Conservation (phyloP, 2,888 invertebrate genomes). For the Hedya salicella region DNA sequence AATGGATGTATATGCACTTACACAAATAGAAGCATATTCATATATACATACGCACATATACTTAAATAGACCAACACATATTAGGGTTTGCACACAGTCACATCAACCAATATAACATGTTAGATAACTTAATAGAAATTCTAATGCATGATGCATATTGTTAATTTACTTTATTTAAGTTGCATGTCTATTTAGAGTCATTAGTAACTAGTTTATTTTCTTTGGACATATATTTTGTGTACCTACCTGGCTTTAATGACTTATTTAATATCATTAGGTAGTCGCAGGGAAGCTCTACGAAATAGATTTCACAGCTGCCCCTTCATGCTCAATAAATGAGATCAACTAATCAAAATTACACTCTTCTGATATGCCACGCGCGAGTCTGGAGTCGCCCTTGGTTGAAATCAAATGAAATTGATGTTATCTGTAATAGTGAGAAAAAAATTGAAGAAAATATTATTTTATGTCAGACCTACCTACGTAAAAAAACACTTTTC, state of each 20-base stretch:
- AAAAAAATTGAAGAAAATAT: not conserved
- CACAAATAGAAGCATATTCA: not conserved
- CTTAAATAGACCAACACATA: no score
- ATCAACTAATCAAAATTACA: constrained; percentile 45
- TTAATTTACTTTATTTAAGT: no score
- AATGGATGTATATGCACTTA: not conserved
- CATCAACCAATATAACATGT: no score
- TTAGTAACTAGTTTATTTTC: no score
- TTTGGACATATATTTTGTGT: not conserved
- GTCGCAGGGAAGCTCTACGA: constrained; percentile 59
- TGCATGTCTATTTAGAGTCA: no score
- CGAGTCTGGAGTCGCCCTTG: constrained; percentile 83
- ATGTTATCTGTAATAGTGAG: constrained; percentile 63
- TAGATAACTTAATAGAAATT: not conserved
- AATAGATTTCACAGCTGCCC: constrained; percentile 60
- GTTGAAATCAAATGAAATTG: constrained; percentile 67
- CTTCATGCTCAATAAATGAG: constrained; percentile 49
- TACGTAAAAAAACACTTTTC: no score
- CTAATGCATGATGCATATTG: not conserved
- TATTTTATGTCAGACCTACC: no score
- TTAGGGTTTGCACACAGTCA: no score
- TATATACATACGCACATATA: not conserved
- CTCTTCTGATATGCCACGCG: constrained; percentile 70
- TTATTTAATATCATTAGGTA: constrained; percentile 43
- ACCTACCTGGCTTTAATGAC: not conserved